These are phyloP conservation scores for Cairina moschata DNA, from an alignment of 2,113 vertebrate species.

Conservation along the genomic window DNA sequence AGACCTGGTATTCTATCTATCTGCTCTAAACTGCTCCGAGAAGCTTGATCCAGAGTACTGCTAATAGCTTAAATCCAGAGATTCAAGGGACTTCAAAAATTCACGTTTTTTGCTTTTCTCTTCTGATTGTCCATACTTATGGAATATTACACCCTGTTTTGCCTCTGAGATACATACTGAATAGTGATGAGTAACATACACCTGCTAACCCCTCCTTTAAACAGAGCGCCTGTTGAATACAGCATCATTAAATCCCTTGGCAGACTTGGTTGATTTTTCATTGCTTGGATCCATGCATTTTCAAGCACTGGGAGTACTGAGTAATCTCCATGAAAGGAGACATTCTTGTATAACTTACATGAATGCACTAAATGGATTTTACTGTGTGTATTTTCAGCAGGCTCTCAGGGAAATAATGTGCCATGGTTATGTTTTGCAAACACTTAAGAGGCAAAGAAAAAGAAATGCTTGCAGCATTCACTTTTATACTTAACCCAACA, in stretches of 20 bases:
- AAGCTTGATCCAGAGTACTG: background rate
- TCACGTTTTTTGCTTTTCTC: background rate
- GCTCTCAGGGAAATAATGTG: background rate
- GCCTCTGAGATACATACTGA: background rate
- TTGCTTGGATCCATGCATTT: background rate
- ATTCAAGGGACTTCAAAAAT: background rate
- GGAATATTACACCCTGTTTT: background rate
- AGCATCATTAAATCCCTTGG: background rate
- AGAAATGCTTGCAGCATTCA: background rate
- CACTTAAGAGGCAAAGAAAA: background rate
- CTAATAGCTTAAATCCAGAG: background rate
- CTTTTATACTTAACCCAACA: background rate
- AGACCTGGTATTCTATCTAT: background rate
- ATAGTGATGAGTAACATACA: background rate
- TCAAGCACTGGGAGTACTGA: background rate
- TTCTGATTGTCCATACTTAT: background rate
- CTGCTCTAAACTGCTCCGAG: background rate
- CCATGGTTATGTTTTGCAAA: background rate
- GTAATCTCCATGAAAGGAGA: background rate
- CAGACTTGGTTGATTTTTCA: background rate
- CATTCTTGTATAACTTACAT: background rate
- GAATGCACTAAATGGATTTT: background rate
- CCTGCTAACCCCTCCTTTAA: background rate
- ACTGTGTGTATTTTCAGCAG: background rate
- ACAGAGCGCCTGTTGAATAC: background rate